phyloP scores from a whole-genome alignment of 37 sponge, comb jelly and placozoan genomes.

The Haliclona indistincta region DNA sequence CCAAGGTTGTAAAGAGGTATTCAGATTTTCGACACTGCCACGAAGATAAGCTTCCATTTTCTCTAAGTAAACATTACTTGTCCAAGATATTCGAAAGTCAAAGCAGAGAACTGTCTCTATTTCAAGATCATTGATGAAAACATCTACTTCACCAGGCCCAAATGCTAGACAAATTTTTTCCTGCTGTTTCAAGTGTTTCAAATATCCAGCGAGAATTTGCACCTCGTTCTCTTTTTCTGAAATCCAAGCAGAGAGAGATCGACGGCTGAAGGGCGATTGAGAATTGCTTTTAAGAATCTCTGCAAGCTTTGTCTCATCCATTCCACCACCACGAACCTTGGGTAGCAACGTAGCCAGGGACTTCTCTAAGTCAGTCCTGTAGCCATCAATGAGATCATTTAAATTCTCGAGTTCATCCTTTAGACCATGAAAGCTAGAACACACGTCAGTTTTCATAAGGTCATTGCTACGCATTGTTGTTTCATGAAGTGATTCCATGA shows the following conservation, averaged over 20 bases:
- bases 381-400: neutral
- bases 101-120: too few relatives aligned
- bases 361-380: conserved; percentile 9
- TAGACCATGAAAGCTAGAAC: neutral
- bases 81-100: too few relatives aligned
- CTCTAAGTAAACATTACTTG: too few relatives aligned
- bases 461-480: conserved; percentile 17
- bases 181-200: too few relatives aligned
- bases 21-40: too few relatives aligned
- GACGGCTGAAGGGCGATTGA: conserved; percentile 27
- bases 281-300: neutral
- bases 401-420: conserved; percentile 6
- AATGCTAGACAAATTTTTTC: too few relatives aligned
- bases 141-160: too few relatives aligned
- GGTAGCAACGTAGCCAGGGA: conserved; percentile 13
- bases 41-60: too few relatives aligned
- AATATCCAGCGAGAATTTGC: too few relatives aligned
- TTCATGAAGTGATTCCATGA: conserved; percentile 8
- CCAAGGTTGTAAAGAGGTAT: too few relatives aligned
- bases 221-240: conserved; percentile 31
- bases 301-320: conserved; percentile 25
- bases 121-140: too few relatives aligned
- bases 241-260: neutral
- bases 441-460: conserved; percentile 11
- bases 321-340: conserved; percentile 11